Base-by-base conservation (phyloP, 2,797 vertebrate genomes). In the Peromyscus attwateri region DNA sequence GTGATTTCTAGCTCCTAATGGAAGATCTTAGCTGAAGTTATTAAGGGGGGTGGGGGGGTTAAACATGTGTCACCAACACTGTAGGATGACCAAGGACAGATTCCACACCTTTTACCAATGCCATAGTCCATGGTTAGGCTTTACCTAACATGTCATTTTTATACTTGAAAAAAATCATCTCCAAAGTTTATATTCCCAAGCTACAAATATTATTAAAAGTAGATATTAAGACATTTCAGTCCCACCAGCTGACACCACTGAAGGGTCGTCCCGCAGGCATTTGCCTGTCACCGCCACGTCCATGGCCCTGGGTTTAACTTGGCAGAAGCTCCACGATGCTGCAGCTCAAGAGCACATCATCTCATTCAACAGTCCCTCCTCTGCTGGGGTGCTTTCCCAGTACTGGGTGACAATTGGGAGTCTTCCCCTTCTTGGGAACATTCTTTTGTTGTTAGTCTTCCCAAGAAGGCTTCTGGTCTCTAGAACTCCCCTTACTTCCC, bases 151-250 rank as follows among this genome's bases (percentile, higher is more conserved):
- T 49, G 76, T 75, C 10, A 75, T 73, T 93, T 84, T 90, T 55
- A 88, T 73, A 70, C 73, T 84, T 88, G 27, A 95, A 92, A 97
- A 88, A 73, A 85, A 70, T 81, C 77, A 40, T 75, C 40, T 94
- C 29, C 55, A 76, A 93, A 62, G 16, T 49, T 93, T 89, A 31
- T 1, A 3, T 71, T 77, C 19, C 4, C 70, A 77, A 87, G 46
- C 49, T 79, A 43, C n/a, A 64, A 60, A 46, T 66, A 34, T 10
- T 94, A 71, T 43, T 84, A 94, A 89, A 73, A 57, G 25, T 1
- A 92, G 89, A 68, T 23, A 87, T 85, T 14, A 31, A 95, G n/a
- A 49, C 75, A 2, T 49, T 55, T 34, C 6, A 64, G 10, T 79
- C 16, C 25, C 71, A 27, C 13, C 29, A 17, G n/a, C 71, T 81